A percentile compares a stretch with the other conserved stretches of the same genome.
Conservation (phyloP, 2,797 vertebrate species). For the Periophthalmus magnuspinnatus region DNA sequence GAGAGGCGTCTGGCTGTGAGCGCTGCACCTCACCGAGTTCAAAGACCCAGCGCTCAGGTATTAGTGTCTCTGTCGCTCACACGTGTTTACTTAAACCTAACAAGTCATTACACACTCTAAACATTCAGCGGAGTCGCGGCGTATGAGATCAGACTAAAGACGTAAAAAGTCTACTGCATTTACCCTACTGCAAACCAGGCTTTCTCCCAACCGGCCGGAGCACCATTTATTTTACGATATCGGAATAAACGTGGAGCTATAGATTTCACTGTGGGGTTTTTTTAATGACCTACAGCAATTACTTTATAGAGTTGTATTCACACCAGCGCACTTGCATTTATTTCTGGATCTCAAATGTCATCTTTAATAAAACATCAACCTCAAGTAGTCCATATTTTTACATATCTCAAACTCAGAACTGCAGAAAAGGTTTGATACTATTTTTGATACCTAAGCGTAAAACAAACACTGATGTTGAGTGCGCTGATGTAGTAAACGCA, state of each 20-base stretch:
- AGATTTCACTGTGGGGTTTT: not conserved
- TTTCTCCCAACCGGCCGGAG: slow-evolving; percentile 17
- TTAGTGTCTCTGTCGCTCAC: slow-evolving; percentile 52
- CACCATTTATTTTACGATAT: not conserved
- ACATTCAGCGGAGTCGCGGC: slow-evolving; percentile 55
- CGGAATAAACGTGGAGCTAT: not conserved
- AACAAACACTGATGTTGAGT: no score
- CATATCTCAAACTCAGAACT: not conserved
- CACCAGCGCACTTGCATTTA: not conserved
- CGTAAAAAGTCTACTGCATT: slow-evolving; percentile 29
- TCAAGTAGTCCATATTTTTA: not conserved
- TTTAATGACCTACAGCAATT: no score
- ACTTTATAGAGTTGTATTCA: not conserved
- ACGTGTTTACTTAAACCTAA: slow-evolving; percentile 52
- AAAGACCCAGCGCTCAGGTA: slow-evolving; percentile 53
- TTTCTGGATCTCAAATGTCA: not conserved
- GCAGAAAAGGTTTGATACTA: not conserved
- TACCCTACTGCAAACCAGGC: slow-evolving; percentile 15
- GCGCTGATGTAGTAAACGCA: not conserved
- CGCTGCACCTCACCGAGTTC: slow-evolving; percentile 33
- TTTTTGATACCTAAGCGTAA: no score
- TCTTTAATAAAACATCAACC: not conserved
- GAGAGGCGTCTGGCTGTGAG: slow-evolving; percentile 34
- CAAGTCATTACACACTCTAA: slow-evolving; percentile 62
- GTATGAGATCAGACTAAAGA: slow-evolving; percentile 67